These are phyloP conservation scores for Dicerorhinus sumatrensis DNA, from an alignment of 2,113 vertebrate genomes.

Conservation along the genomic window DNA sequence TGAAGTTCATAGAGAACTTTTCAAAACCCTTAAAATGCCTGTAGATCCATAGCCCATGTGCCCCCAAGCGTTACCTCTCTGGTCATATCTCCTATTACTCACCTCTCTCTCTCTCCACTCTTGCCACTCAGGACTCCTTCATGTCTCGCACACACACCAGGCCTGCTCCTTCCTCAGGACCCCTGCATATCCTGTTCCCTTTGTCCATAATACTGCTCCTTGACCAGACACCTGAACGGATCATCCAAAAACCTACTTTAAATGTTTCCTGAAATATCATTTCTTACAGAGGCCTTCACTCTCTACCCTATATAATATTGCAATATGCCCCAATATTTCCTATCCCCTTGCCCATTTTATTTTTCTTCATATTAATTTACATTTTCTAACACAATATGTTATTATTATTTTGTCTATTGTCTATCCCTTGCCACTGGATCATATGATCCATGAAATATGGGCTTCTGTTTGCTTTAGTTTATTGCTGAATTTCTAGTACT, in stretches of 20 bases:
- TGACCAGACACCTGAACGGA: background rate
- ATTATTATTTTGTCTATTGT: background rate
- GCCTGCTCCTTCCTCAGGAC: background rate
- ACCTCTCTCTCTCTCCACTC: background rate
- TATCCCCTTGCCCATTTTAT: background rate
- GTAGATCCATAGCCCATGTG: background rate
- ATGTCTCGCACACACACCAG: rapidly evolving
- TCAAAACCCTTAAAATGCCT: background rate
- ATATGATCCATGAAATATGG: background rate
- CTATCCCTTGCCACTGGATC: background rate
- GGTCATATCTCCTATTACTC: background rate
- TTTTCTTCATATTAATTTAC: background rate
- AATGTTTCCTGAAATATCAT: background rate
- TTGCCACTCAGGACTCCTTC: background rate
- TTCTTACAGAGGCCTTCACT: background rate
- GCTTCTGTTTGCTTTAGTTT: background rate
- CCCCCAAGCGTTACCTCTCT: background rate
- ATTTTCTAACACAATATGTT: background rate
- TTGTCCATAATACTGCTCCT: background rate
- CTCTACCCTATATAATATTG: background rate
- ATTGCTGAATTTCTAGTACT: background rate
- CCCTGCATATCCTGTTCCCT: background rate
- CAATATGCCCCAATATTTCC: background rate
- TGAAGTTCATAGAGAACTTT: background rate
- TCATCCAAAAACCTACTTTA: background rate